These are phyloP conservation scores for Bradysia coprophila DNA, from an alignment of 1,140 invertebrate genomes.

Conservation along the genomic window DNA sequence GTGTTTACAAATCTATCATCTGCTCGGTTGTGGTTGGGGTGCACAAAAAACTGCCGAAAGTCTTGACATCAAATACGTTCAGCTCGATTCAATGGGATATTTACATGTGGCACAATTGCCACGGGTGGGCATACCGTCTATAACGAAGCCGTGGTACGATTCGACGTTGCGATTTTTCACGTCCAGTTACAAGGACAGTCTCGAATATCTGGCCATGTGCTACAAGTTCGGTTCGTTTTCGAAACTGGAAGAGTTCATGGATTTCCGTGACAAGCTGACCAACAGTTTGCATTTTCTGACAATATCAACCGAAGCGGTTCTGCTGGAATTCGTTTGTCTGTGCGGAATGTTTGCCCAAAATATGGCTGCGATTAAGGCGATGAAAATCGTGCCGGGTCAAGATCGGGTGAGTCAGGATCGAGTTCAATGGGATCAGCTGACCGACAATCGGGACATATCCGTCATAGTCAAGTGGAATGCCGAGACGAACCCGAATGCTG, in stretches of 20 bases:
- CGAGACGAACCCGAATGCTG: neutral
- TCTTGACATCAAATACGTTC: slow-evolving; percentile 86
- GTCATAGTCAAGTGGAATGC: slow-evolving; percentile 38
- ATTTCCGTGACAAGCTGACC: slow-evolving; percentile 61
- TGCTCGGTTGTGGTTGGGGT: slow-evolving; percentile 45
- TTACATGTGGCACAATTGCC: slow-evolving; percentile 55
- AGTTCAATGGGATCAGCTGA: slow-evolving; percentile 27
- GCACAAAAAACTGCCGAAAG: slow-evolving; percentile 44
- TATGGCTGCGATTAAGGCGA: slow-evolving; percentile 14
- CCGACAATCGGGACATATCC: slow-evolving; percentile 37
- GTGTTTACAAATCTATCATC: slow-evolving; percentile 49
- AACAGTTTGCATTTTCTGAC: slow-evolving; percentile 66
- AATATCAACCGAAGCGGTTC: slow-evolving; percentile 56
- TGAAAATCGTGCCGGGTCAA: slow-evolving; percentile 27
- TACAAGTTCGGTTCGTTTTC: slow-evolving; percentile 89
- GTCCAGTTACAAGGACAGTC: slow-evolving; percentile 71
- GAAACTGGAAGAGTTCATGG: slow-evolving; percentile 79
- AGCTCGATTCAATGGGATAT: slow-evolving; percentile 80
- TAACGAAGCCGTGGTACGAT: slow-evolving; percentile 42
- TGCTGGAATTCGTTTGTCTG: slow-evolving; percentile 47
- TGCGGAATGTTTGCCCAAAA: slow-evolving; percentile 18
- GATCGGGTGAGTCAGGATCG: slow-evolving; percentile 21
- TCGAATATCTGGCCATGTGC: slow-evolving; percentile 77
- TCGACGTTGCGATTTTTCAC: slow-evolving; percentile 69
- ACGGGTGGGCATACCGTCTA: slow-evolving; percentile 42